A percentile compares a stretch with the other conserved stretches of the same genome.
These are phyloP conservation scores for Rhaphigaster nebulosa DNA, from an alignment of 2,888 invertebrate genomes.

Conservation along the genomic window DNA sequence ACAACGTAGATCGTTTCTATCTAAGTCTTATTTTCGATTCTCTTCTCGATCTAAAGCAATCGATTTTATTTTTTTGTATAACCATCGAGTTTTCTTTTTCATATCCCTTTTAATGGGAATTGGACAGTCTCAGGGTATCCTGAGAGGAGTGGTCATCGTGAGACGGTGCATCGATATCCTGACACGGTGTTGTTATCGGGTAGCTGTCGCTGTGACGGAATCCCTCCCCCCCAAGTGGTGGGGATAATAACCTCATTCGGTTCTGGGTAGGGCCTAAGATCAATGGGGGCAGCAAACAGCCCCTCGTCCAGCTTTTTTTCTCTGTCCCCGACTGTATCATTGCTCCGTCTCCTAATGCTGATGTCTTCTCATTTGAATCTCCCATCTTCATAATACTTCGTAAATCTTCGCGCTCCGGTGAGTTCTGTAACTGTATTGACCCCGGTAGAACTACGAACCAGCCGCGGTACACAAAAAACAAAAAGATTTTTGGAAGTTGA, in stretches of 20 bases:
- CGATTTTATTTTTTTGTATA: neutral
- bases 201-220: slow-evolving; percentile 39
- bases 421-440: neutral
- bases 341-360: slow-evolving; percentile 31
- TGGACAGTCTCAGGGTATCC: neutral
- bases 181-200: slow-evolving; percentile 42
- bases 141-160: neutral
- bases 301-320: slow-evolving; percentile 16
- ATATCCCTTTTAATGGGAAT: neutral
- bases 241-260: slow-evolving; percentile 56
- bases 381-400: slow-evolving; percentile 51
- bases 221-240: slow-evolving; percentile 20
- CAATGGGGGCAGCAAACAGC: slow-evolving; percentile 49
- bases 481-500: neutral
- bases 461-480: neutral
- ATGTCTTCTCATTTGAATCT: slow-evolving; percentile 53
- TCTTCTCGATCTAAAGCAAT: neutral
- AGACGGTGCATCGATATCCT: neutral
- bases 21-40: neutral
- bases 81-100: no score
- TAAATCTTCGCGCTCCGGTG: neutral
- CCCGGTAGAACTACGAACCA: neutral
- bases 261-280: slow-evolving; percentile 30
- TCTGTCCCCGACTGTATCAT: neutral
- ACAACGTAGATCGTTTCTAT: no score